Evolutionary conservation across 1,140 invertebrate species (phyloP).

Genomic region (Parasteatoda tepidariorum): DNA sequence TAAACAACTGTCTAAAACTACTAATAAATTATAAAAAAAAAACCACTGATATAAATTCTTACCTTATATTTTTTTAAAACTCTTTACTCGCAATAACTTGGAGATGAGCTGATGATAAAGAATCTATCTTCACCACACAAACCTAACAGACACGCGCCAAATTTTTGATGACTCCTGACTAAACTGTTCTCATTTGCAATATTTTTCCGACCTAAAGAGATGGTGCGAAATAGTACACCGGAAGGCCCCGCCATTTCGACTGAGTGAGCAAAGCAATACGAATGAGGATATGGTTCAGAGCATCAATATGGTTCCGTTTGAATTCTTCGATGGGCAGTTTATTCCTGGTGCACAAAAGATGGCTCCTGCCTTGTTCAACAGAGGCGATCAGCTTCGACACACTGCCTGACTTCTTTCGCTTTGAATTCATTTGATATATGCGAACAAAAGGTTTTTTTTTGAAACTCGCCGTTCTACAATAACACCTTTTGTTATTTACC

Average conservation of each 20-base stretch:
- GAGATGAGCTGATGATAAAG: no score
- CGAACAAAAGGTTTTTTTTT: not conserved
- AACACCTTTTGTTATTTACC: no score
- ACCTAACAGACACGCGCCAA: no score
- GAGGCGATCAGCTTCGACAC: not conserved
- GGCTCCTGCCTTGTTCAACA: not conserved
- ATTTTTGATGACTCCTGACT: not conserved
- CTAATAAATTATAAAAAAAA: no score
- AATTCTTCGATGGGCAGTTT: conserved; percentile 3
- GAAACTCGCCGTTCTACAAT: not conserved
- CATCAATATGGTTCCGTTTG: conserved; percentile 19
- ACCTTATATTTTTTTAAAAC: no score
- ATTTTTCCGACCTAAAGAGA: no score
- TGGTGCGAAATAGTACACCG: conserved; percentile 17
- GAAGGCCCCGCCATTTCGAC: not conserved
- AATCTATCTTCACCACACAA: no score
- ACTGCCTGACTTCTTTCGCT: not conserved
- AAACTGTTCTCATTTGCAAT: not conserved
- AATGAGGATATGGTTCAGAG: conserved; percentile 27
- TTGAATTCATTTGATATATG: not conserved
- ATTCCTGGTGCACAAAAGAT: not conserved
- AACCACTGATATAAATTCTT: no score
- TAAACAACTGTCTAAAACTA: no score
- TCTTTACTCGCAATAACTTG: no score
- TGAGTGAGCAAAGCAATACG: conserved; percentile 17